Evolutionary conservation across 2,113 vertebrate genomes (phyloP).

Genomic region (Anguilla rostrata): DNA sequence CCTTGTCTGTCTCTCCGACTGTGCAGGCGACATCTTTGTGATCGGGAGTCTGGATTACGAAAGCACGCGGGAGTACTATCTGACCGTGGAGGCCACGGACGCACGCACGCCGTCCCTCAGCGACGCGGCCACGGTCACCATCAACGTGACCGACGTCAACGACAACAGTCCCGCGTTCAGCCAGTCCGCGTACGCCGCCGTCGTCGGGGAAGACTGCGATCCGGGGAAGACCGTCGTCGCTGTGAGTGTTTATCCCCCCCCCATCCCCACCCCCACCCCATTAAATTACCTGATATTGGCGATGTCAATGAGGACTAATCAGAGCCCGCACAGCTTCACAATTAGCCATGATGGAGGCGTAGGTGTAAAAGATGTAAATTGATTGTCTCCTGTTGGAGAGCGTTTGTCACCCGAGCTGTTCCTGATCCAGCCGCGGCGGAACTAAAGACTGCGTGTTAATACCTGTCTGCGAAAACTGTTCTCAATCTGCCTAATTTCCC

Average conservation of each 20-base stretch:
- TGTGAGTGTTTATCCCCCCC: constrained; percentile 51
- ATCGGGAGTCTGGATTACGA: constrained; percentile 79
- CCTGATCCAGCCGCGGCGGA: constrained; percentile 51
- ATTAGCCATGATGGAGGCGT: background rate
- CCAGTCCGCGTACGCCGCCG: constrained; percentile 75
- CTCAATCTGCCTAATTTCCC: constrained; percentile 59
- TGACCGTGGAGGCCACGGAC: constrained; percentile 77
- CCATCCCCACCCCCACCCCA: background rate
- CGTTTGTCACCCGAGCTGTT: constrained; percentile 16
- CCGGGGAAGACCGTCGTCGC: constrained; percentile 71
- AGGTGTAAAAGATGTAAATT: background rate
- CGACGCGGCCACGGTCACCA: constrained; percentile 74
- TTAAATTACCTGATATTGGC: background rate
- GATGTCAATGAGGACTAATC: background rate
- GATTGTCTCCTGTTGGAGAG: background rate
- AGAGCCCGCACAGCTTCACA: background rate
- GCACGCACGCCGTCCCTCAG: constrained; percentile 74
- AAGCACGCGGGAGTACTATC: constrained; percentile 72
- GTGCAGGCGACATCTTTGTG: constrained; percentile 76
- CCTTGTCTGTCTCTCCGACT: background rate
- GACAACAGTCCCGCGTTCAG: constrained; percentile 81
- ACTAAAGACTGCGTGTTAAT: constrained; percentile 52
- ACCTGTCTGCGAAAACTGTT: constrained; percentile 47
- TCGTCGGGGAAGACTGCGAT: constrained; percentile 74
- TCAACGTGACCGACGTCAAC: constrained; percentile 79